These are phyloP conservation scores for Pristis pectinata DNA, from an alignment of 2,797 vertebrate species.

Conservation along the genomic window DNA sequence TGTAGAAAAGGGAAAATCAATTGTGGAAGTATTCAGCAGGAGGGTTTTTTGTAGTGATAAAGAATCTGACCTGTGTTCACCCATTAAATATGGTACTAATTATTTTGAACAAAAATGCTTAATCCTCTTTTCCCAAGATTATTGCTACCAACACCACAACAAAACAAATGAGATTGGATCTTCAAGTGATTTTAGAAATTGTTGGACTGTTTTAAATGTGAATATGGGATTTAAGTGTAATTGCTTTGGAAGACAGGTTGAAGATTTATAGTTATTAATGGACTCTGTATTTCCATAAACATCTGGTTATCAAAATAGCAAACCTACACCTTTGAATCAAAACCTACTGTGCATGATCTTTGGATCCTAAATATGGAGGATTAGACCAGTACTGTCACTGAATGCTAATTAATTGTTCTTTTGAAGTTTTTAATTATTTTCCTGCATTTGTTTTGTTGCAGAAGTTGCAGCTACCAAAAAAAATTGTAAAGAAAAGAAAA, in stretches of 20 bases:
- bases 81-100: no score
- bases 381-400: not conserved
- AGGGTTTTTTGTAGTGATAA: no score
- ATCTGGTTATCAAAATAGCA: not conserved
- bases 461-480: not conserved
- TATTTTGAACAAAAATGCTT: not conserved
- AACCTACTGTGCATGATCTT: not conserved
- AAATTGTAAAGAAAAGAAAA: not conserved
- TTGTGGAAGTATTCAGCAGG: no score
- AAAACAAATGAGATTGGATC: not conserved
- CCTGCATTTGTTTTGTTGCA: not conserved
- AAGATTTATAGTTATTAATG: not conserved
- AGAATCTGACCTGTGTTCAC: no score
- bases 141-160: not conserved
- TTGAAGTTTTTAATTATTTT: not conserved
- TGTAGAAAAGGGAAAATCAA: no score
- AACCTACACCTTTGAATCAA: not conserved
- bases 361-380: not conserved
- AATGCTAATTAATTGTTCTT: not conserved
- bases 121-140: not conserved
- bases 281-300: not conserved
- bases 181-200: not conserved
- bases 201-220: no score
- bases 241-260: not conserved
- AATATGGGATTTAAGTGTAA: no score